phyloP scores from a whole-genome alignment of 1,140 invertebrate genomes.

The Mamestra configurata region DNA sequence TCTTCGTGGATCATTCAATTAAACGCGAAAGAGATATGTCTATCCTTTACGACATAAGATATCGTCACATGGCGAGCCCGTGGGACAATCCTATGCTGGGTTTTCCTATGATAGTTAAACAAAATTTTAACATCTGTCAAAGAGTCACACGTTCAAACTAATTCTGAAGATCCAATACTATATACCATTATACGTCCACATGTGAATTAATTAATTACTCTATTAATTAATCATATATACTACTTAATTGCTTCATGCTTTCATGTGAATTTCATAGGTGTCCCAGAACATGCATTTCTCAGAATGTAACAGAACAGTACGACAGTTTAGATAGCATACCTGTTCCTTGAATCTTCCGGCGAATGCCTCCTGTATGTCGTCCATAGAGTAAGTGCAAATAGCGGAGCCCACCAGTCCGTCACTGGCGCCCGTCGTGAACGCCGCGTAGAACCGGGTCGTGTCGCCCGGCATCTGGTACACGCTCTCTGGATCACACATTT shows the following conservation, averaged over 20 bases:
- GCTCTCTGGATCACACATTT: slow-evolving; percentile 90
- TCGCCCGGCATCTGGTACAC: slow-evolving; percentile 95
- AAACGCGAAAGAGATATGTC: slow-evolving; percentile 5
- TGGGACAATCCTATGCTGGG: background rate
- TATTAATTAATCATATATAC: no score
- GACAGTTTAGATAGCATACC: slow-evolving; percentile 59
- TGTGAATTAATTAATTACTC: no score
- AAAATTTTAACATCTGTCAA: no score
- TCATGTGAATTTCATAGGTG: no score
- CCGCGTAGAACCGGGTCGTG: slow-evolving; percentile 95
- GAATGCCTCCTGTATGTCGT: slow-evolving; percentile 95
- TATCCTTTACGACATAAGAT: slow-evolving; percentile 13
- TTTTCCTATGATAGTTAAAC: background rate
- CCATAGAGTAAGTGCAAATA: slow-evolving; percentile 95
- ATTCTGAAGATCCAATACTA: no score
- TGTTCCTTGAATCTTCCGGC: slow-evolving; percentile 97
- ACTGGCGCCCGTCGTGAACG: slow-evolving; percentile 95
- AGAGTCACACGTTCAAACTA: no score
- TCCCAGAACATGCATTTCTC: background rate
- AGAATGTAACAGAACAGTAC: background rate
- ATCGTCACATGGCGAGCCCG: slow-evolving; percentile 8
- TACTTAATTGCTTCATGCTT: no score
- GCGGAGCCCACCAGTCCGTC: slow-evolving; percentile 96
- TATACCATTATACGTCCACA: no score
- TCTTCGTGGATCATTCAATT: slow-evolving; percentile 26